Conservation (phyloP, 2,113 vertebrate species). For the Tricholaema leucomelas region DNA sequence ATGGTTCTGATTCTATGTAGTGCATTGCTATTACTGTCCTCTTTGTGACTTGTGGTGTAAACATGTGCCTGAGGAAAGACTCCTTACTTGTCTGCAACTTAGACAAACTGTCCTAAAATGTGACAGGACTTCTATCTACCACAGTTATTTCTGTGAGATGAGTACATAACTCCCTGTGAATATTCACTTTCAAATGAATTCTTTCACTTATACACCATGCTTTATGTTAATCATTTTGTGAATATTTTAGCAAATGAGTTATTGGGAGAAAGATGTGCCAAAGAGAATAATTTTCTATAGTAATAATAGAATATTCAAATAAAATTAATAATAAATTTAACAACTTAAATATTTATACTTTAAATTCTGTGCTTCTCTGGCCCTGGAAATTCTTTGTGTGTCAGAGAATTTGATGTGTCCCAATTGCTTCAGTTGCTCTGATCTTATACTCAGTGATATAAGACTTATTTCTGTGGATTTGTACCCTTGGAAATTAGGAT, state of each 20-base stretch:
- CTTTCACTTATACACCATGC: background rate
- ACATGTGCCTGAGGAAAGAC: background rate
- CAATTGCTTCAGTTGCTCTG: background rate
- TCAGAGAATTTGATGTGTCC: background rate
- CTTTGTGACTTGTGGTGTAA: background rate
- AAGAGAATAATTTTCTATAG: conserved; percentile 25
- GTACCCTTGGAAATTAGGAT: background rate
- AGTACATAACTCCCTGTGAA: conserved; percentile 22
- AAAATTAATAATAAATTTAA: conserved; percentile 46
- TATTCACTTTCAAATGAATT: background rate
- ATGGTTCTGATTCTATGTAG: background rate
- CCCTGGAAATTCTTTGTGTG: background rate
- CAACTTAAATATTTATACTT: conserved; percentile 52
- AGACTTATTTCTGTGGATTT: background rate
- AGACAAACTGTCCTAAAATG: background rate
- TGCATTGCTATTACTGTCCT: background rate
- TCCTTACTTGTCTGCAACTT: background rate
- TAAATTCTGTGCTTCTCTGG: background rate
- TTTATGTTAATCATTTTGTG: background rate
- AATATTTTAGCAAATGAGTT: background rate
- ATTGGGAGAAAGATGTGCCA: conserved; percentile 9
- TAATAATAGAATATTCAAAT: conserved; percentile 41
- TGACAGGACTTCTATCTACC: background rate
- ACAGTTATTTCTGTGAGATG: background rate
- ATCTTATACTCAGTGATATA: background rate